phyloP scores from a whole-genome alignment of 1,140 invertebrate species.

The Zaprionus camerounensis region DNA sequence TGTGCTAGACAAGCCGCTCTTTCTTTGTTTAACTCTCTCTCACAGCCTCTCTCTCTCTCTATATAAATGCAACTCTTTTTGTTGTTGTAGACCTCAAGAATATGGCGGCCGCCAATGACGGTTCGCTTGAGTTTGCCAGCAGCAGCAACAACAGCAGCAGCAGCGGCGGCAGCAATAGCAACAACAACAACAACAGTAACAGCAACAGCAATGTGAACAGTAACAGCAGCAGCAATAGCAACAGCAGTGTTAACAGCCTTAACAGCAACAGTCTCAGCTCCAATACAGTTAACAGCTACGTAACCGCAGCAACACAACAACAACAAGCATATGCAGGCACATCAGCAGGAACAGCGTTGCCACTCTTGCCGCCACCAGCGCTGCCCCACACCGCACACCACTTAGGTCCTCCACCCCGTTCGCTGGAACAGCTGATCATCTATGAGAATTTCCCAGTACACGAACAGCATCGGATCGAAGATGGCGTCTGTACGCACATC shows the following conservation, averaged over 20 bases:
- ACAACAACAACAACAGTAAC: slow-evolving; percentile 35
- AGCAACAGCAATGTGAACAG: slow-evolving; percentile 38
- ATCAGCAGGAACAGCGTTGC: slow-evolving; percentile 36
- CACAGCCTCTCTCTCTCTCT: slow-evolving; percentile 4
- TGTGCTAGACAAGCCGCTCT: slow-evolving; percentile 38
- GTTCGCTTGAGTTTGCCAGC: slow-evolving; percentile 70
- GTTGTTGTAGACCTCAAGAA: slow-evolving; percentile 76
- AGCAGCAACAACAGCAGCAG: slow-evolving; percentile 54
- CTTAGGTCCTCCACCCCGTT: slow-evolving; percentile 64
- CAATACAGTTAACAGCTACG: slow-evolving; percentile 48
- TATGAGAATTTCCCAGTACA: slow-evolving; percentile 83
- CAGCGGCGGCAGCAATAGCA: slow-evolving; percentile 41
- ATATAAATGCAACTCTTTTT: slow-evolving; percentile 52
- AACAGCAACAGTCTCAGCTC: slow-evolving; percentile 12
- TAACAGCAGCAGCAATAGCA: slow-evolving; percentile 43
- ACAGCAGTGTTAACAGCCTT: slow-evolving; percentile 26
- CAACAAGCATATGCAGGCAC: slow-evolving; percentile 12
- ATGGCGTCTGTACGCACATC: slow-evolving; percentile 83
- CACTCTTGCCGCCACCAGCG: slow-evolving; percentile 45
- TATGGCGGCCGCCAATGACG: slow-evolving; percentile 76
- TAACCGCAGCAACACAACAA: slow-evolving; percentile 39
- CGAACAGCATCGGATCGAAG: slow-evolving; percentile 80
- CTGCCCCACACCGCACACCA: slow-evolving; percentile 7
- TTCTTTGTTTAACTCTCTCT: slow-evolving; percentile 9
- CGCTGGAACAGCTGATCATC: slow-evolving; percentile 77